Evolutionary conservation across 2,888 invertebrate species (phyloP).

Genomic region (Agrochola circellaris): DNA sequence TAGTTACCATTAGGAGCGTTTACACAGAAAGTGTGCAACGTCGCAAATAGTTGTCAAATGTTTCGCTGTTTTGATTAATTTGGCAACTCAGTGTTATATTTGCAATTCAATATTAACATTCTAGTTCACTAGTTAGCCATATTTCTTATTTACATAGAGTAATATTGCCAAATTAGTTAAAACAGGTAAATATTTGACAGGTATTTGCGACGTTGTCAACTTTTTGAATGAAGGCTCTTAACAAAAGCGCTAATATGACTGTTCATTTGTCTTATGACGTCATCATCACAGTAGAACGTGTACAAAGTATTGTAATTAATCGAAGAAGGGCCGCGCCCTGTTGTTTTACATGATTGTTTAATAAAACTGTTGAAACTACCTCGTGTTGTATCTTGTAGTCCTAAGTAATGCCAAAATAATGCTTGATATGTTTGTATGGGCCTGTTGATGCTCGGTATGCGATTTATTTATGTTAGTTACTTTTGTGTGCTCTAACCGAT

Average conservation of each 20-base stretch:
- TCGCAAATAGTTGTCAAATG: too few relatives aligned
- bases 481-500: conserved; percentile 16
- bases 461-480: conserved; percentile 22
- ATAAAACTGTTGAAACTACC: conserved; percentile 63
- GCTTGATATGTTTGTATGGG: conserved; percentile 55
- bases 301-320: conserved; percentile 62
- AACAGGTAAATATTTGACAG: too few relatives aligned
- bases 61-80: too few relatives aligned
- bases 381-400: conserved; percentile 62
- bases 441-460: conserved; percentile 55
- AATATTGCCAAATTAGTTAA: too few relatives aligned
- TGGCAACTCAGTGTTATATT: too few relatives aligned
- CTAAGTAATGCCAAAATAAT: conserved; percentile 67
- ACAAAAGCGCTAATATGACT: conserved; percentile 30
- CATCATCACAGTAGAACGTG: conserved; percentile 47
- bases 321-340: conserved; percentile 20
- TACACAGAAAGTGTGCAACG: too few relatives aligned
- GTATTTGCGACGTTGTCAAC: too few relatives aligned
- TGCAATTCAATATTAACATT: too few relatives aligned
- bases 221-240: too few relatives aligned
- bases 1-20: conserved; percentile 23
- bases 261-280: conserved; percentile 13
- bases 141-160: too few relatives aligned
- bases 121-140: too few relatives aligned
- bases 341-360: conserved; percentile 56